Evolutionary conservation across 2,888 invertebrate genomes (phyloP), one percentile per base, ranked within the genome.

Genomic region (Himalopsyche japonica): DNA sequence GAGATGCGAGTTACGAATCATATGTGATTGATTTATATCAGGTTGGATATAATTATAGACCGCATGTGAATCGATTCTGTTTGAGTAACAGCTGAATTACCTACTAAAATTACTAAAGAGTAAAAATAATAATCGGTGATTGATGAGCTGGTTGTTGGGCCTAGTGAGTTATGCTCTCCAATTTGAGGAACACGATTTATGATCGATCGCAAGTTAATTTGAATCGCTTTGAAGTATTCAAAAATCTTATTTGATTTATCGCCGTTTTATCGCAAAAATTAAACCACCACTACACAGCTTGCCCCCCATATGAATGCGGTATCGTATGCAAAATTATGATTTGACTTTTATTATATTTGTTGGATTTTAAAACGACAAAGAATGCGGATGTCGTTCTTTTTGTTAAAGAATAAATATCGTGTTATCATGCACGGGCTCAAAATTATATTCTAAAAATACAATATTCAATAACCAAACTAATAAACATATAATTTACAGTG

Each of bases 1-100:
- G 88, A 89, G 88, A 88, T 88, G 88, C 87, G 87, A 87, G 82
- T 88, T 89, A 88, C 88, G 88, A 87, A 88, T 88, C 88, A 88
- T 89, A 76, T 77, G 49, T 82, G 84, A 86, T 86, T 86, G 86
- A 86, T 86, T 86, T 86, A 86, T 86, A 49, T 43, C 64, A 27
- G 80, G 32, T 34, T 77, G 57, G 37, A 49, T 77, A 43, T 85
- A 85, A 85, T 85, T 84, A 84, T 34, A 80, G 57, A 24, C 47
- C 49, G 34, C 34, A 80, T 78, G 27, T 76, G 57, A 57, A 57
- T 57, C 76, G 76, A 76, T 76, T 30, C 76, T 32, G 34, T 79
- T 80, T 76, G 70, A 20, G 79, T 18, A 57, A 57, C 57, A 57
- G 37, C 80, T 32, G 80, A 49, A 48, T 64, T 27, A 78, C 30